A percentile compares a stretch with the other conserved stretches of the same genome.
phyloP scores from a whole-genome alignment of 2,797 vertebrate genomes.

The Scomberomorus guttatus region DNA sequence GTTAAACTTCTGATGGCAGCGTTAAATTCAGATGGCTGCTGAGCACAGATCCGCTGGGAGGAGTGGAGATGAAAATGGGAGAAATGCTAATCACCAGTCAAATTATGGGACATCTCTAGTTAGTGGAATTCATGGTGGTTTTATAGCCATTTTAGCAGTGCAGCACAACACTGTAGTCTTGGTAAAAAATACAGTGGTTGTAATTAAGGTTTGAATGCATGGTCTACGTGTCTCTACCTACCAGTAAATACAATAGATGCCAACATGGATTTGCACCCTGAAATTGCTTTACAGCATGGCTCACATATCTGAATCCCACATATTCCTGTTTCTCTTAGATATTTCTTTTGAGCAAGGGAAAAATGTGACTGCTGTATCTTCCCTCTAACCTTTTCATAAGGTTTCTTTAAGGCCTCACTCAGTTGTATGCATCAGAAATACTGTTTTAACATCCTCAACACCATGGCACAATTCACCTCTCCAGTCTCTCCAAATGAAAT shows the following conservation, averaged over 20 bases:
- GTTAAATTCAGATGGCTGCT: slow-evolving; percentile 42
- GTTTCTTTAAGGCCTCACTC: slow-evolving; percentile 44
- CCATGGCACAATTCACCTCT: slow-evolving; percentile 60
- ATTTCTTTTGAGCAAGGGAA: slow-evolving; percentile 48
- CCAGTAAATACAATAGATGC: background rate
- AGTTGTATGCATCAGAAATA: slow-evolving; percentile 73
- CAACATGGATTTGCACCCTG: background rate
- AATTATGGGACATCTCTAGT: slow-evolving; percentile 39
- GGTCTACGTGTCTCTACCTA: background rate
- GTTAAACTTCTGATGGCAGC: slow-evolving; percentile 42
- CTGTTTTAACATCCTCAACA: slow-evolving; percentile 69
- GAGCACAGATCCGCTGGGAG: background rate
- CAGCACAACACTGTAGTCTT: background rate
- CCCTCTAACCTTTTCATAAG: slow-evolving; percentile 54
- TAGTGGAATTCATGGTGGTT: slow-evolving; percentile 7
- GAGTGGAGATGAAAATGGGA: background rate
- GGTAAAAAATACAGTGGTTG: slow-evolving; percentile 9
- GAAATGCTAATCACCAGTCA: slow-evolving; percentile 45
- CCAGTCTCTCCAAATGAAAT: slow-evolving; percentile 75
- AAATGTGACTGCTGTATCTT: slow-evolving; percentile 66
- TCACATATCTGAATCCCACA: slow-evolving; percentile 31
- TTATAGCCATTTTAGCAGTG: slow-evolving; percentile 14
- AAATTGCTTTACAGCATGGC: slow-evolving; percentile 30
- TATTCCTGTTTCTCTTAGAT: slow-evolving; percentile 52
- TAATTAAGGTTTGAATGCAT: slow-evolving; percentile 8